Evolutionary conservation across 2,888 invertebrate species (phyloP).

Genomic region (Ptilodon capucinus): DNA sequence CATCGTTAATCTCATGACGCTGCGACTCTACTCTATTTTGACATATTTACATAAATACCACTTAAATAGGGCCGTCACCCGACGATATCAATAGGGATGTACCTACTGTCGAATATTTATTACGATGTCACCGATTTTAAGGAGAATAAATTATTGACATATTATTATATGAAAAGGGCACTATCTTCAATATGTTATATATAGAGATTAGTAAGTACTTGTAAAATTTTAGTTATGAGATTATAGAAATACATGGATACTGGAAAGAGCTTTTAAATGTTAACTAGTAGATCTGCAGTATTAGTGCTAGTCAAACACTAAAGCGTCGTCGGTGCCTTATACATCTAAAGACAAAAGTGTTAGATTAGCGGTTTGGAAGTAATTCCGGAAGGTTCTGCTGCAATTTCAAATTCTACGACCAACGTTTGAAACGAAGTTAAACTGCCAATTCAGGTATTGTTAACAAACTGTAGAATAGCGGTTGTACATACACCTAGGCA

Average conservation of each 20-base stretch:
- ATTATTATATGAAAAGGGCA: slow-evolving; percentile 20
- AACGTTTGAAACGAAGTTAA: slow-evolving; percentile 17
- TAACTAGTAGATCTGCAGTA: no score
- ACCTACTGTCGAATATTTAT: slow-evolving; percentile 26
- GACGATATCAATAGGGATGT: slow-evolving; percentile 20
- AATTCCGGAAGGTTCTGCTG: slow-evolving; percentile 14
- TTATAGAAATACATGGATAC: no score
- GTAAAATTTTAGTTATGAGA: not conserved
- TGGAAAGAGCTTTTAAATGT: no score
- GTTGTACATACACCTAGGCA: no score
- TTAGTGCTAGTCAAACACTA: not conserved
- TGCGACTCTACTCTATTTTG: slow-evolving; percentile 45
- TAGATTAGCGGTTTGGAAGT: slow-evolving; percentile 13
- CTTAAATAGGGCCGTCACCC: slow-evolving; percentile 44
- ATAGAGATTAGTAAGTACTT: not conserved
- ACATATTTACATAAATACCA: slow-evolving; percentile 57
- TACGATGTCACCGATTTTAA: slow-evolving; percentile 34
- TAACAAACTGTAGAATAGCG: not conserved
- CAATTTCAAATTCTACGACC: slow-evolving; percentile 28
- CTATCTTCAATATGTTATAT: not conserved
- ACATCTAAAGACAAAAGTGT: slow-evolving; percentile 1
- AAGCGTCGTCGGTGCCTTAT: not conserved
- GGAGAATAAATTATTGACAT: slow-evolving; percentile 29
- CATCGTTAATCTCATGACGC: slow-evolving; percentile 57
- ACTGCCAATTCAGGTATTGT: not conserved